Base-by-base conservation (phyloP, 2,113 vertebrate genomes). In the Stigmatopora nigra region DNA sequence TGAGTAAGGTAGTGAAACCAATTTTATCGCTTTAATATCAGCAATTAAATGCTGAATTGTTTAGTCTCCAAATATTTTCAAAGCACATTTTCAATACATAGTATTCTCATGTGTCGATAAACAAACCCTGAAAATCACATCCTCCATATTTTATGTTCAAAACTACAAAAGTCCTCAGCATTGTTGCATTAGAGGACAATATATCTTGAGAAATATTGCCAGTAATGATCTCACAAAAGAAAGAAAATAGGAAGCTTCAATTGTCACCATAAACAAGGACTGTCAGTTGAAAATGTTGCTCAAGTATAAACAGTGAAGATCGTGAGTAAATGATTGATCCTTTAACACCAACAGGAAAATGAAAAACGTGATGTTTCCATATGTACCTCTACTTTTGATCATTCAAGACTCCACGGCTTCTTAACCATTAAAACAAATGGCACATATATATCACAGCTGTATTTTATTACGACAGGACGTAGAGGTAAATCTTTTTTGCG, bases 311-410 rank as follows among this genome's bases (percentile, higher is more conserved):
- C 84, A 78, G 71, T 63, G 63, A 69, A 73, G 82, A 78, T 36
- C 20, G 38, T 61, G 72, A 56, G 52, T 78, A 62, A 82, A 83
- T 84, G 79, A 85, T 84, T 86, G 65, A 82, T 77, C 52, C 31
- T 57, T 78, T 72, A 63, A 81, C 69, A 78, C 70, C 76, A 60
- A 64, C 61, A 56, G 44, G 51, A 58, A 68, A 63, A 80, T 76
- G 68, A 83, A 72, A 44, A 79, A 75, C 77, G 69, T 64, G 55
- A 67, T 75, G 68, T 48, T 62, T 56, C 45, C 68, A 25, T 65
- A 49, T 73, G 65, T 49, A 20, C 52, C 62, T 80, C 70, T 65
- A 52, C 20, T 65, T 44, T 65, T 65, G 69, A 68, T 82, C 75
- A 80, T 72, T 53, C 61, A 69, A 55, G 12, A 19, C 2, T 15